Evolutionary conservation across 30 jellyfish, hydroid and myxozoan species (phyloP).

Genomic region (Turritopsis rubra): DNA sequence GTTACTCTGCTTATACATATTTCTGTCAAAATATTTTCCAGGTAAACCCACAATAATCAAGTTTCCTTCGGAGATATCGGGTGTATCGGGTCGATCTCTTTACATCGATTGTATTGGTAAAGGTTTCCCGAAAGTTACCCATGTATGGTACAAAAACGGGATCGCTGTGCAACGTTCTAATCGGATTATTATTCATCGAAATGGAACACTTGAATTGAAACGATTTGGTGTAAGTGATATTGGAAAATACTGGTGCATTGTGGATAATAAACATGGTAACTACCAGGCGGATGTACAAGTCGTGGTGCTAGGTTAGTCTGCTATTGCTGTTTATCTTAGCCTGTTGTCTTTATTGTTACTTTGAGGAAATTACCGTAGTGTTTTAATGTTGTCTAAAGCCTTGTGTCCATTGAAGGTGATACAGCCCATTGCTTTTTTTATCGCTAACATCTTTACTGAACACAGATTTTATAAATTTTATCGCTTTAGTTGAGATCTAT

Average conservation of each 20-base stretch:
- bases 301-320: slow-evolving; percentile 45
- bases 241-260: slow-evolving; percentile 66
- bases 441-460: too few relatives aligned
- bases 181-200: slow-evolving; percentile 37
- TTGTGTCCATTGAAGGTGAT: too few relatives aligned
- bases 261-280: slow-evolving; percentile 42
- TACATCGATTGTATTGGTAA: slow-evolving; percentile 60
- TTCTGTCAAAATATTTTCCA: too few relatives aligned
- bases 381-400: too few relatives aligned
- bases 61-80: slow-evolving; percentile 36
- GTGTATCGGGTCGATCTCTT: slow-evolving; percentile 44
- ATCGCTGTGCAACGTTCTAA: slow-evolving; percentile 32
- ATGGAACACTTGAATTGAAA: slow-evolving; percentile 61
- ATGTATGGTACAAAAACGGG: slow-evolving; percentile 59
- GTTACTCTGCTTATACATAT: too few relatives aligned
- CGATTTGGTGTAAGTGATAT: slow-evolving; percentile 40
- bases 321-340: too few relatives aligned
- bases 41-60: slow-evolving; percentile 71
- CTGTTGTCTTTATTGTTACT: too few relatives aligned
- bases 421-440: too few relatives aligned
- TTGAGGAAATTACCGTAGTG: too few relatives aligned
- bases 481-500: too few relatives aligned
- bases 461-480: too few relatives aligned
- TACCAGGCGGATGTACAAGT: slow-evolving; percentile 37
- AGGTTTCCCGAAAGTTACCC: slow-evolving; percentile 66